Evolutionary conservation across 2,888 invertebrate genomes (phyloP), one percentile per base, ranked within the genome.

Genomic region (Melinopterus prodromus): DNA sequence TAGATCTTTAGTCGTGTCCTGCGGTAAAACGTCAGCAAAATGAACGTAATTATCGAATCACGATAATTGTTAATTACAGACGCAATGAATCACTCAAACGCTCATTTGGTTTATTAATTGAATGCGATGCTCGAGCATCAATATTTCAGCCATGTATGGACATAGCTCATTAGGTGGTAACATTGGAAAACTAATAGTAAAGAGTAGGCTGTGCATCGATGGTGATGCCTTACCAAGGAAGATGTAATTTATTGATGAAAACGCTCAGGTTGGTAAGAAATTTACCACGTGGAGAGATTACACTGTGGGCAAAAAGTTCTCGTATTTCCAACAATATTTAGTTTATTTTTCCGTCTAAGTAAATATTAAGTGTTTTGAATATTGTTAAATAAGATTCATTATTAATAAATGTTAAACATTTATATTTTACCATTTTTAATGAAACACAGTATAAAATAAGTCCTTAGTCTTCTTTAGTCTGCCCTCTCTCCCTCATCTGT

Each of bases 1-100:
- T 36, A 35, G 35, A 74, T 35, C 36, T 74, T 74, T n/a, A 36
- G 74, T 35, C n/a, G 35, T 74, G 37, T 74, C 74, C 26, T 74
- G 26, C 5, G 35, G 36, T 36, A 74, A 35, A 35, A 7, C 6
- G 74, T 35, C 36, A 35, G 36, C 35, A 26, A 16, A 15, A 71
- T 71, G 26, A 35, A 36, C 37, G 74, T 74, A 74, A 74, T 74
- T 74, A 74, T 74, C 74, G 37, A 74, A 74, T 74, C 35, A 74
- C 3, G 35, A 35, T 74, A 74, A 74, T 74, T 74, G 37, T 74
- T 74, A 74, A 74, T 74, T 74, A 35, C 74, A 35, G 26, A n/a
- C n/a, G 74, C 35, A 74, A 74, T n/a, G 74, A 36, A 74, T 74
- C 74, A 74, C 74, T 26, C 37, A n/a, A 74, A 74, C 37, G 36